A percentile compares a stretch with the other conserved stretches of the same genome.
Evolutionary conservation across 2,113 vertebrate genomes (phyloP).

Genomic region (Tichodroma muraria): DNA sequence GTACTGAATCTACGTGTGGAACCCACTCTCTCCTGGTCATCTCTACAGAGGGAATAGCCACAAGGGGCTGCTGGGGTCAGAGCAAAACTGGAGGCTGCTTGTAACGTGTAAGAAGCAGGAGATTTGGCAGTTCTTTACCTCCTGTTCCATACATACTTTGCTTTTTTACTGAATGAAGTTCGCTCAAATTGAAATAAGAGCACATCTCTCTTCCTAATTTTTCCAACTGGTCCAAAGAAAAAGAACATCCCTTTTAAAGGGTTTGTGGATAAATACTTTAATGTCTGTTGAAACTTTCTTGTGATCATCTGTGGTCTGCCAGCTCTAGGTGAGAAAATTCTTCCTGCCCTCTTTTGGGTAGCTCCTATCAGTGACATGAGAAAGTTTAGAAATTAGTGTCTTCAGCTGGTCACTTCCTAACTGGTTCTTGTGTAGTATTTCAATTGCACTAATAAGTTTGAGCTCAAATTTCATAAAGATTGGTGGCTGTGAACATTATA

Average conservation of each 20-base stretch:
- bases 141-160: not conserved
- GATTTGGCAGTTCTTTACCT: not conserved
- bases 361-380: not conserved
- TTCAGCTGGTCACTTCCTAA: not conserved
- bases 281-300: not conserved
- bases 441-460: not conserved
- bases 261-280: not conserved
- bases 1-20: fast-evolving
- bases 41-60: not conserved
- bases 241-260: not conserved
- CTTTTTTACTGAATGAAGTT: not conserved
- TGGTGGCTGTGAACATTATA: not conserved
- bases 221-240: not conserved
- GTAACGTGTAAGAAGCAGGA: not conserved
- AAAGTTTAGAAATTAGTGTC: not conserved
- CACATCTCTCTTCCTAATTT: not conserved
- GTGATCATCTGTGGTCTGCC: not conserved
- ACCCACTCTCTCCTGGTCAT: not conserved
- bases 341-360: not conserved
- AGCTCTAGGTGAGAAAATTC: not conserved
- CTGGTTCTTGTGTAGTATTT: not conserved
- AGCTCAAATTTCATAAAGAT: not conserved
- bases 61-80: not conserved
- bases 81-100: not conserved
- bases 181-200: not conserved